Percentiles rank a stretch among this genome's conserved stretches.
Evolutionary conservation across 2,113 vertebrate genomes (phyloP).

Genomic region (Scatophagus argus): DNA sequence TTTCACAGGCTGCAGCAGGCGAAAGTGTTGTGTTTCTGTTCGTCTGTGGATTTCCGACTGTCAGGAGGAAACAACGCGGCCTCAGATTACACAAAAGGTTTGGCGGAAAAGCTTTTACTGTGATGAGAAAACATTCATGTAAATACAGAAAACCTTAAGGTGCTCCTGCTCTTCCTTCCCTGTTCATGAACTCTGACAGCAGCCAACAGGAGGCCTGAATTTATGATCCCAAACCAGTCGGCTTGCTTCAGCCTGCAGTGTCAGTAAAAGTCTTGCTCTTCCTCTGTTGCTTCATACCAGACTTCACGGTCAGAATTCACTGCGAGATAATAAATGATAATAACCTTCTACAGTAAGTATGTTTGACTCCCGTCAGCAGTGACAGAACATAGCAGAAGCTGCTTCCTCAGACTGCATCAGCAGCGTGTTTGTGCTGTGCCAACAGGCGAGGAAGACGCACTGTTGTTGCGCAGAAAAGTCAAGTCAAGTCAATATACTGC

Average conservation of each 20-base stretch:
- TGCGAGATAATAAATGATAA: not conserved
- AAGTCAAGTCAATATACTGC: too few species aligned
- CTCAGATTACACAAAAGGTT: too few species aligned
- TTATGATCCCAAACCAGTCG: too few species aligned
- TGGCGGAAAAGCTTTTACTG: too few species aligned
- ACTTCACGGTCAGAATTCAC: not conserved
- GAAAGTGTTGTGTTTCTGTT: not conserved
- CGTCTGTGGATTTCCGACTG: not conserved
- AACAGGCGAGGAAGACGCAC: too few species aligned
- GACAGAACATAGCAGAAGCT: not conserved
- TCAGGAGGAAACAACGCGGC: not conserved
- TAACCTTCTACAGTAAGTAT: not conserved
- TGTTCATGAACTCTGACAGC: too few species aligned
- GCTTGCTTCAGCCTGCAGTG: not conserved
- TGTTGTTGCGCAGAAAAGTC: too few species aligned
- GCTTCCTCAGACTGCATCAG: not conserved
- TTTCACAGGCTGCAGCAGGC: not conserved
- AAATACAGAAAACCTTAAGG: too few species aligned
- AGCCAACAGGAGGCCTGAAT: too few species aligned
- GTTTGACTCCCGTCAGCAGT: not conserved
- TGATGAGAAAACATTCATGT: too few species aligned
- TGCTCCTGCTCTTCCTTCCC: too few species aligned
- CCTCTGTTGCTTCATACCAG: constrained; percentile 26
- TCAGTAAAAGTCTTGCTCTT: not conserved
- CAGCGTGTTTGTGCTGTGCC: too few species aligned